These are phyloP conservation scores for Mionectes macconnelli DNA, from an alignment of 2,113 vertebrate genomes.

Conservation along the genomic window DNA sequence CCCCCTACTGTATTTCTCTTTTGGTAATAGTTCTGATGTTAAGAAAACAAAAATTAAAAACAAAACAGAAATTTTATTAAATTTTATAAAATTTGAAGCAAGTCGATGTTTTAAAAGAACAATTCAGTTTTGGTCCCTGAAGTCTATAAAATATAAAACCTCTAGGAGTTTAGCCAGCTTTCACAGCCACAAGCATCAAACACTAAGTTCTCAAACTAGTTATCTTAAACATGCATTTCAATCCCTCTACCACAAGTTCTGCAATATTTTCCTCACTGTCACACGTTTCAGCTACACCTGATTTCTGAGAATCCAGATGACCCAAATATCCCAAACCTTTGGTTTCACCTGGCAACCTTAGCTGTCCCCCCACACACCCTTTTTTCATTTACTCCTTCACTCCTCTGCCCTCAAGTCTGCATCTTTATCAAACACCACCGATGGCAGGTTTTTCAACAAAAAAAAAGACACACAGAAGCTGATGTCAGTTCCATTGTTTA, in stretches of 20 bases:
- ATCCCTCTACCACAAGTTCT: neutral
- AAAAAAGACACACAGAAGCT: slow-evolving; percentile 30
- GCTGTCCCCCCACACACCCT: neutral
- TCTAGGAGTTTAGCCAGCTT: neutral
- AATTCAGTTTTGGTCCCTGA: neutral
- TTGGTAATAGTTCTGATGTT: neutral
- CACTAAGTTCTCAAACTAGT: neutral
- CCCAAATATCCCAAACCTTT: neutral
- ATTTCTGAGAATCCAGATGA: neutral
- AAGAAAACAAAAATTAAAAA: neutral
- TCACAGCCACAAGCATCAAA: neutral
- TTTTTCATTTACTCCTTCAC: neutral
- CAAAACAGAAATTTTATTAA: no score
- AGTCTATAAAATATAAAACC: neutral
- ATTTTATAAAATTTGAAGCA: neutral
- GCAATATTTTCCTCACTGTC: neutral
- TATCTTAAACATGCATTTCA: neutral
- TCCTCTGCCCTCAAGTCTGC: neutral
- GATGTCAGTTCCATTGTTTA: slow-evolving; percentile 21
- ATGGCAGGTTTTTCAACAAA: neutral
- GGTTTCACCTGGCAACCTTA: neutral
- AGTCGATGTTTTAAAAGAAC: neutral
- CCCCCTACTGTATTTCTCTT: neutral
- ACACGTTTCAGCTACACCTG: neutral
- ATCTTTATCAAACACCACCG: neutral